These are phyloP conservation scores for Trichonephila clavata DNA, from an alignment of 1,140 invertebrate species.

Conservation along the genomic window DNA sequence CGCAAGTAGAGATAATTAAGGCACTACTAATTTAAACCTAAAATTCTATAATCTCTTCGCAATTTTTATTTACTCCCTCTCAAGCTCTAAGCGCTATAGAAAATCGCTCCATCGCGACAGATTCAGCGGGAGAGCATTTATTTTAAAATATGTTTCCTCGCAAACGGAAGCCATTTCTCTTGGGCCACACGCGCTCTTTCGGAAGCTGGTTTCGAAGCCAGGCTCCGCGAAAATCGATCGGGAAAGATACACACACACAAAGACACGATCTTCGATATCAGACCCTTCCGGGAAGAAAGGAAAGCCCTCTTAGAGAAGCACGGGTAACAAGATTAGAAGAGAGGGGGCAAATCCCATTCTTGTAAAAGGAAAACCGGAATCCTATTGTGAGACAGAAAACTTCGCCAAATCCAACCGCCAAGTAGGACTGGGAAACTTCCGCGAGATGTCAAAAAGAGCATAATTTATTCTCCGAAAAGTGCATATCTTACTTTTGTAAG, in stretches of 20 bases:
- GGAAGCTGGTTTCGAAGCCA: neutral
- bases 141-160: slow-evolving; percentile 17
- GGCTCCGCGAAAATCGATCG: neutral
- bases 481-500: too few relatives aligned
- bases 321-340: neutral
- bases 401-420: neutral
- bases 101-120: neutral
- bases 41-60: too few relatives aligned
- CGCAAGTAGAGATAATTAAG: too few relatives aligned
- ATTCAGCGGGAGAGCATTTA: neutral
- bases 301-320: neutral
- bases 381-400: neutral
- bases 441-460: neutral
- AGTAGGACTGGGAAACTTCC: neutral
- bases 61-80: neutral
- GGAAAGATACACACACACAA: neutral
- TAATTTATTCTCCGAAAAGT: neutral
- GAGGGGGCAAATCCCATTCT: slow-evolving; percentile 12
- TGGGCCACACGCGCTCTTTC: neutral
- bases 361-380: neutral
- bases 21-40: neutral
- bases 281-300: neutral
- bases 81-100: neutral
- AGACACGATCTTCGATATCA: neutral
- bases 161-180: neutral